Percentiles rank a stretch among this genome's conserved stretches.
phyloP scores from a whole-genome alignment of 2,888 invertebrate species.

The Patella caerulea region DNA sequence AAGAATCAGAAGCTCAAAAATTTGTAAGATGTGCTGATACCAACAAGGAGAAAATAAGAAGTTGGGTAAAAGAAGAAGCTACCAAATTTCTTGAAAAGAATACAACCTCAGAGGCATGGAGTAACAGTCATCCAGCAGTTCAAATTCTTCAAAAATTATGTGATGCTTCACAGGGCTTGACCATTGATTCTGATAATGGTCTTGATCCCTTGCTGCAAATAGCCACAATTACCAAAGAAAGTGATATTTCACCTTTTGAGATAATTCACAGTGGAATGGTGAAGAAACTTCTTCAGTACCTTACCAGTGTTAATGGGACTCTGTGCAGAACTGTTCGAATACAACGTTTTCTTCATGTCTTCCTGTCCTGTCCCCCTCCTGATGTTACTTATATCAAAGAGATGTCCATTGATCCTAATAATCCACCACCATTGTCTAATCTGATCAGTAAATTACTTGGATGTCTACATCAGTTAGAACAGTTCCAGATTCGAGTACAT shows the following conservation, averaged over 20 bases:
- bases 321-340: slow-evolving; percentile 75
- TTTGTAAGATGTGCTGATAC: slow-evolving; percentile 27
- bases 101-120: slow-evolving; percentile 76
- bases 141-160: slow-evolving; percentile 87
- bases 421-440: slow-evolving; percentile 81
- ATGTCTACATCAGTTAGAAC: slow-evolving; percentile 96
- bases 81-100: slow-evolving; percentile 73
- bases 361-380: slow-evolving; percentile 81
- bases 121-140: slow-evolving; percentile 80
- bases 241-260: slow-evolving; percentile 98
- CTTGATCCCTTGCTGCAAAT: slow-evolving; percentile 60
- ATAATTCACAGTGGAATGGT: slow-evolving; percentile 97
- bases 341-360: slow-evolving; percentile 91
- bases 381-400: slow-evolving; percentile 58
- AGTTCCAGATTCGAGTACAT: slow-evolving; percentile 80
- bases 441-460: slow-evolving; percentile 93
- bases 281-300: slow-evolving; percentile 87
- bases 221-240: slow-evolving; percentile 80
- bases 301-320: slow-evolving; percentile 76
- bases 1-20: slow-evolving; percentile 3
- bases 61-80: slow-evolving; percentile 91
- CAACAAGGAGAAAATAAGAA: slow-evolving; percentile 85
- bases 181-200: slow-evolving; percentile 71
- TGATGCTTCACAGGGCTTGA: slow-evolving; percentile 82
- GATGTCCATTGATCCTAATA: slow-evolving; percentile 39